phyloP scores from a whole-genome alignment of 2,113 vertebrate genomes.

The Notechis scutatus region DNA sequence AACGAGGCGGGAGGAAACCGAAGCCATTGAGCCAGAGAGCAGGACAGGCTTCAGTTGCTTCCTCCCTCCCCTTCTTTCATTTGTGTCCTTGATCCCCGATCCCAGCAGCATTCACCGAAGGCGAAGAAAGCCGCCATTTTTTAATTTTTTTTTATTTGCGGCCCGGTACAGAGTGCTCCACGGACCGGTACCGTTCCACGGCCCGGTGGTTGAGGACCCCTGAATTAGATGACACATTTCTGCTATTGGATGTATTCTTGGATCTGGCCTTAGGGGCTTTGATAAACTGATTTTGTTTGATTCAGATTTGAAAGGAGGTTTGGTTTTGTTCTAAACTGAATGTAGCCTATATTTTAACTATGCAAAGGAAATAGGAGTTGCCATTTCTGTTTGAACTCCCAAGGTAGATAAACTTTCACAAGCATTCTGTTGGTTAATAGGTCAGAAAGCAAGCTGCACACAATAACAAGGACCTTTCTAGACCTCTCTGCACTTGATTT shows the following conservation, averaged over 20 bases:
- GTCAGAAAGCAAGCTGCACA: not conserved
- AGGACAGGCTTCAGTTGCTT: too few species aligned
- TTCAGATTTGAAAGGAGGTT: not conserved
- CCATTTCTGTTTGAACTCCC: not conserved
- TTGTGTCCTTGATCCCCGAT: too few species aligned
- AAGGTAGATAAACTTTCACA: not conserved
- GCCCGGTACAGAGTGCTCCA: too few species aligned
- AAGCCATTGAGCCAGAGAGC: too few species aligned
- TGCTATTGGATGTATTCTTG: not conserved
- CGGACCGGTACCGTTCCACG: too few species aligned
- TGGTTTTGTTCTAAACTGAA: not conserved
- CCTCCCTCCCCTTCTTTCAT: too few species aligned
- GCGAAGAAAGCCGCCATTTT: too few species aligned
- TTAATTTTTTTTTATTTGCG: too few species aligned
- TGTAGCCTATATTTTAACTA: not conserved
- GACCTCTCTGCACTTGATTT: not conserved
- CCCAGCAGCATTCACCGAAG: too few species aligned
- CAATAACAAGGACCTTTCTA: not conserved
- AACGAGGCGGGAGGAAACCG: too few species aligned
- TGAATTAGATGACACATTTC: not conserved
- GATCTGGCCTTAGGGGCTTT: not conserved
- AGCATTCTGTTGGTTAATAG: not conserved
- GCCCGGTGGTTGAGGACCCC: too few species aligned
- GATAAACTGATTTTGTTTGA: not conserved
- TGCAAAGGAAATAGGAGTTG: not conserved